A percentile compares a stretch with the other conserved stretches of the same genome.
These are phyloP conservation scores for Oceanites oceanicus DNA, from an alignment of 2,113 vertebrate genomes.

Conservation along the genomic window DNA sequence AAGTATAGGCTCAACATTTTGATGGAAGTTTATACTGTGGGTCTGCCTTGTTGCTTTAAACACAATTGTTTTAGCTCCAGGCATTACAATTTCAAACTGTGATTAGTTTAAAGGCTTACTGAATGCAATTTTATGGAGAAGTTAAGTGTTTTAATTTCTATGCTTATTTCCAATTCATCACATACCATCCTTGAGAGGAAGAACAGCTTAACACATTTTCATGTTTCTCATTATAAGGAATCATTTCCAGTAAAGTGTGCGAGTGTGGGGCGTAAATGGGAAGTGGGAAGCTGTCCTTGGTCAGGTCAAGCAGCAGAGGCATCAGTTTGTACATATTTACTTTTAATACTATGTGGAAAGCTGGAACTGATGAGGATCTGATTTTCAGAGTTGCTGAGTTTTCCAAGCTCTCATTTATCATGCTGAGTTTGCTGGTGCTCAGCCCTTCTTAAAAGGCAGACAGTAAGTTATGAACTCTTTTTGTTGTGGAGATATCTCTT, in stretches of 20 bases:
- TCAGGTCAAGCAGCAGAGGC: neutral
- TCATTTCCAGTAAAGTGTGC: neutral
- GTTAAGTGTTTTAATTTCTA: constrained; percentile 7
- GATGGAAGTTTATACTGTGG: neutral
- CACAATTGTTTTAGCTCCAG: constrained; percentile 16
- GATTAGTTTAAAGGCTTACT: constrained; percentile 31
- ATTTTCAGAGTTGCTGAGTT: neutral
- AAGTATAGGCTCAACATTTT: neutral
- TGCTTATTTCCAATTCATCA: neutral
- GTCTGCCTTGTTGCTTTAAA: constrained; percentile 24
- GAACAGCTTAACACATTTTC: neutral
- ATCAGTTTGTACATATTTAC: neutral
- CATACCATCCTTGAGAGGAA: neutral
- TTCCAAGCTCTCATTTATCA: neutral
- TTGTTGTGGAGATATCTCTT: neutral
- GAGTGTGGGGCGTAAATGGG: neutral
- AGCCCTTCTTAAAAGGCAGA: neutral
- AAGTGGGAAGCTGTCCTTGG: neutral
- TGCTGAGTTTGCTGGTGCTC: neutral
- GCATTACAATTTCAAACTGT: neutral
- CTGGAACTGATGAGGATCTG: neutral
- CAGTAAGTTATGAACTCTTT: neutral
- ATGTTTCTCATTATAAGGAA: neutral
- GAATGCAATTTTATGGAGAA: neutral
- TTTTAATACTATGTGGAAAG: neutral